Base-by-base conservation (phyloP, 2,797 vertebrate genomes). In the Siniperca obscura region DNA sequence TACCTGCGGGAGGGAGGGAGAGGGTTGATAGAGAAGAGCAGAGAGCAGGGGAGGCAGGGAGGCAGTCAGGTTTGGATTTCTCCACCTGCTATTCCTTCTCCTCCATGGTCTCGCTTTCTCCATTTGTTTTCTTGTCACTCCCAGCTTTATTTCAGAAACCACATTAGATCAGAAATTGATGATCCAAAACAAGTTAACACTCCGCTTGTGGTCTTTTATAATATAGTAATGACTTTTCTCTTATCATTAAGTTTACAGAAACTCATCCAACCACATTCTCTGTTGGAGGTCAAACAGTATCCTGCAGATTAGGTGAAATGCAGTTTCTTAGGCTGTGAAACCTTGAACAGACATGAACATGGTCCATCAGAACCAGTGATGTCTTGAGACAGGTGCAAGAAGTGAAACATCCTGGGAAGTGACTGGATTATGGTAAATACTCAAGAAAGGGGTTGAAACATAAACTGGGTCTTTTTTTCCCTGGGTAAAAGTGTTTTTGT, bases 1-100 rank as follows among this genome's bases (percentile, higher is more conserved):
- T 96, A 98, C 96, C 98, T 98, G 97, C 88, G 92, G 92, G 95
- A 95, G 94, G 95, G 93, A 91, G 92, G 94, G 85, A 93, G 88
- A 92, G 87, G 92, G 87, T 92, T 93, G 93, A 89, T 89, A 92
- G 91, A 92, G 86, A 93, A 89, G 81, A 93, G 92, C 87, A 92
- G 89, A 94, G 92, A 89, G 90, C 89, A 90, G 91, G 76, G 91
- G 89, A 89, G 91, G 92, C 88, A 92, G 88, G 87, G 86, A 90
- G 84, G 83, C 85, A 88, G 91, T 85, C 92, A 91, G 91, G 91
- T 75, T 80, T 80, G 92, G 93, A 92, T 93, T 91, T 91, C 91
- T 94, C 92, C 93, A 86, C 92, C 93, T 91, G 93, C 82, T 88
- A 68, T 70, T 90, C 87, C 91, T 87, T 92, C 90, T 92, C 89